Evolutionary conservation across 2,113 vertebrate species (phyloP).

Genomic region (Hippocampus guttulatus): DNA sequence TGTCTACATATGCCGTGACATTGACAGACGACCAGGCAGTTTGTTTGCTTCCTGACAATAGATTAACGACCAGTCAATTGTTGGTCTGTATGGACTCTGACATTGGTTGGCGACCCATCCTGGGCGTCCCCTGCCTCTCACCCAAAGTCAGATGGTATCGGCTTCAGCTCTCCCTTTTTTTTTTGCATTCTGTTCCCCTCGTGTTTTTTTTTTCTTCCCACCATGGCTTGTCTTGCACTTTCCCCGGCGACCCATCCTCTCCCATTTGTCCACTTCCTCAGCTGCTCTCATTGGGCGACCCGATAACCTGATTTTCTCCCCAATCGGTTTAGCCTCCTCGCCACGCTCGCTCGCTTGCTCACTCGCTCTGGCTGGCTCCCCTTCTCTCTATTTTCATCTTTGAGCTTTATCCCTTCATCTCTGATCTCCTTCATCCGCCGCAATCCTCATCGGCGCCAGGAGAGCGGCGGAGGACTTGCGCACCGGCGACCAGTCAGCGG

Average conservation of each 20-base stretch:
- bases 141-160: not conserved
- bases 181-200: no score
- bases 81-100: no score
- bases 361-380: conserved; percentile 9
- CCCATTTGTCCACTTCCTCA: conserved; percentile 22
- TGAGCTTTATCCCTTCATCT: conserved; percentile 77
- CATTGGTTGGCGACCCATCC: not conserved
- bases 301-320: conserved; percentile 63
- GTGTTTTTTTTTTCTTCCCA: not conserved
- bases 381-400: conserved; percentile 71
- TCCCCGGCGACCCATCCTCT: conserved; percentile 13
- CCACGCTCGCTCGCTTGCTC: conserved; percentile 12
- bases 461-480: conserved; percentile 58
- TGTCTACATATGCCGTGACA: not conserved
- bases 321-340: conserved; percentile 67
- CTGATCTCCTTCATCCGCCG: conserved; percentile 78
- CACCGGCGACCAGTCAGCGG: conserved; percentile 55
- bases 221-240: not conserved
- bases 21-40: no score
- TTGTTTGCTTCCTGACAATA: no score
- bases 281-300: conserved; percentile 59
- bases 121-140: not conserved
- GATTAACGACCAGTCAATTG: no score
- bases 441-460: conserved; percentile 72
- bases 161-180: not conserved